These are phyloP conservation scores for Blastobasis lacticolella DNA, from an alignment of 2,888 invertebrate species.

Conservation along the genomic window DNA sequence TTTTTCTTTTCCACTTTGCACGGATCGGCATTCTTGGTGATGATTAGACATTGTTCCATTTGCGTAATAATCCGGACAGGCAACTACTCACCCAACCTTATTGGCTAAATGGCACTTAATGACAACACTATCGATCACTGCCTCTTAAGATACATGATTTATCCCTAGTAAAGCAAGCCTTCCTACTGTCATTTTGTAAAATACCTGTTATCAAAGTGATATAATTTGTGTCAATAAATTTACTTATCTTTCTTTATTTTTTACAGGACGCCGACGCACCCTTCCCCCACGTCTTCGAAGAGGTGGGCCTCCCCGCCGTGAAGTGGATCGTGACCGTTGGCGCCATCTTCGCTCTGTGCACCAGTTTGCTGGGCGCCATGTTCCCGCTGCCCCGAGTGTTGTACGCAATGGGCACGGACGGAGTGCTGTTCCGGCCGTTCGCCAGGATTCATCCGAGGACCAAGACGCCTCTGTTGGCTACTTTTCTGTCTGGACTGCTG, in stretches of 20 bases:
- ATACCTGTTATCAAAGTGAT: no score
- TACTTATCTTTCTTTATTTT: neutral
- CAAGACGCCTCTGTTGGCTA: conserved; percentile 86
- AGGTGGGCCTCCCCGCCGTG: conserved; percentile 83
- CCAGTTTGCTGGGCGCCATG: conserved; percentile 89
- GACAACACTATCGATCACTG: no score
- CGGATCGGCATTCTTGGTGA: no score
- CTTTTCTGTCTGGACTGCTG: conserved; percentile 82
- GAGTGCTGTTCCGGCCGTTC: conserved; percentile 84
- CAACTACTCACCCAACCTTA: no score
- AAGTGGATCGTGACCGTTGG: conserved; percentile 94
- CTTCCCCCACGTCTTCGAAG: conserved; percentile 88
- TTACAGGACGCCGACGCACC: conserved; percentile 86
- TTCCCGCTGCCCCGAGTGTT: conserved; percentile 91
- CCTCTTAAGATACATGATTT: no score
- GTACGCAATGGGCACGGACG: conserved; percentile 93
- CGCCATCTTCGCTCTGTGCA: conserved; percentile 92
- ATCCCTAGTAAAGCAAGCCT: no score
- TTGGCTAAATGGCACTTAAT: no score
- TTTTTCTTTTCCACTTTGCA: no score
- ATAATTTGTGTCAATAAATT: neutral
- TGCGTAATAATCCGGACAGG: no score
- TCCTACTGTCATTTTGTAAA: no score
- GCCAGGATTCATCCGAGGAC: conserved; percentile 81
- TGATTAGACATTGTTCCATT: no score